Base-by-base conservation (phyloP, 2,888 invertebrate genomes). In the Mythimna ferrago region DNA sequence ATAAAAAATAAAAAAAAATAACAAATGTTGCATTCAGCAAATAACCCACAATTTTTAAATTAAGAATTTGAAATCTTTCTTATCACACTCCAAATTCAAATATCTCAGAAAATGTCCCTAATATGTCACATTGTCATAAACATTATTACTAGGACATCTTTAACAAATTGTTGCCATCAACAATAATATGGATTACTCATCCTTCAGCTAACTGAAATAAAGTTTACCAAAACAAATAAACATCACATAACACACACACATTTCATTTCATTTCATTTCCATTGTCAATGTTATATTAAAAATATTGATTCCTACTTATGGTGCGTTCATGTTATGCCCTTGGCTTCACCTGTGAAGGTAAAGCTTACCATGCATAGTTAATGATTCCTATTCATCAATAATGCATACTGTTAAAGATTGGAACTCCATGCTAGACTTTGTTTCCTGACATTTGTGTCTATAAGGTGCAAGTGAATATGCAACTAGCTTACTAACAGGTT, bases 381-480 rank as follows among this genome's bases (percentile, higher is more conserved):
- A 76, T 70, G 75, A 53, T 76, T 32, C n/a, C 53, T 48, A 63
- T 77, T 58, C 0, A 77, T 77, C 19, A 58, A 62, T 69, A 58
- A 63, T 70, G 70, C 70, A 75, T 58, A 53, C 35, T n/a, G 11
- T 6, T 58, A 35, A 21, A 11, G 57, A 35, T n/a, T 67, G 35
- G 48, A 21, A 44, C 44, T 77, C 54, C 48, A 67, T 75, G 60
- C 6, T 60, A n/a, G 16, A 44, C 19, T 9, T 16, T 44, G 14
- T 35, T 76, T 77, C 77, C 70, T 77, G 77, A 58, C 2, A 38
- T 2, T 58, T 61, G 5, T 19, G 7, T 21, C 35, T 44, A 14
- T 51, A 73, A 76, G 35, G 26, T 58, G 2, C 6, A n/a, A 19
- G 0, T 14, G 10, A 41, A 21, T 32, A 41, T 5, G n/a, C 2